A percentile compares a stretch with the other conserved stretches of the same genome.
Conservation (phyloP, 2,888 invertebrate genomes). For the Diaphora mendica region DNA sequence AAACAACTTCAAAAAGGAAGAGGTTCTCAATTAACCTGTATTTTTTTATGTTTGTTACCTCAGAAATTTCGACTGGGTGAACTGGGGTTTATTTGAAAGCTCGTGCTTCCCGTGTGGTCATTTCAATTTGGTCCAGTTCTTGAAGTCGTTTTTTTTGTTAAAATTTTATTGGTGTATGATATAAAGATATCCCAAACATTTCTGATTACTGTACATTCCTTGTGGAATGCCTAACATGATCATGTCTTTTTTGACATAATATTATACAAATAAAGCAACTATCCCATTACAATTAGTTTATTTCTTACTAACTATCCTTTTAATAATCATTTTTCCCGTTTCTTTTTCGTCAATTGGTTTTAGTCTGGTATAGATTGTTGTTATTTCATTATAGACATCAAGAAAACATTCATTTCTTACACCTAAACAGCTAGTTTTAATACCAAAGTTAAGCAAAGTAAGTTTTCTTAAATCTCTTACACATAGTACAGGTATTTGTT, state of each 20-base stretch:
- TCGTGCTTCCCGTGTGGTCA: too few relatives aligned
- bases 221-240: conserved; percentile 72
- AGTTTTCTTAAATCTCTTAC: conserved; percentile 67
- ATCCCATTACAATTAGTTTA: conserved; percentile 57
- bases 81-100: too few relatives aligned
- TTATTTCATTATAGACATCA: conserved; percentile 57
- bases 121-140: too few relatives aligned
- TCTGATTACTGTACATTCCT: conserved; percentile 71
- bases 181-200: conserved; percentile 51
- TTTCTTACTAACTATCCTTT: conserved; percentile 70
- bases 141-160: too few relatives aligned
- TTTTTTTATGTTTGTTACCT: too few relatives aligned
- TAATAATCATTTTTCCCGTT: conserved; percentile 46
- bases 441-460: conserved; percentile 68
- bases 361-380: conserved; percentile 52
- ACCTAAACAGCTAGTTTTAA: conserved; percentile 77
- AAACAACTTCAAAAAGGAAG: too few relatives aligned
- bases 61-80: too few relatives aligned
- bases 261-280: conserved; percentile 69
- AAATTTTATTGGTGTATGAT: conserved; percentile 26
- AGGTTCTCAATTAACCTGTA: too few relatives aligned
- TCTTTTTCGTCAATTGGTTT: conserved; percentile 24
- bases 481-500: conserved; percentile 71
- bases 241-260: conserved; percentile 82
- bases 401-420: conserved; percentile 59